A percentile compares a stretch with the other conserved stretches of the same genome.
Evolutionary conservation across 2,888 invertebrate species (phyloP).

Genomic region (Limnephilus lunatus): DNA sequence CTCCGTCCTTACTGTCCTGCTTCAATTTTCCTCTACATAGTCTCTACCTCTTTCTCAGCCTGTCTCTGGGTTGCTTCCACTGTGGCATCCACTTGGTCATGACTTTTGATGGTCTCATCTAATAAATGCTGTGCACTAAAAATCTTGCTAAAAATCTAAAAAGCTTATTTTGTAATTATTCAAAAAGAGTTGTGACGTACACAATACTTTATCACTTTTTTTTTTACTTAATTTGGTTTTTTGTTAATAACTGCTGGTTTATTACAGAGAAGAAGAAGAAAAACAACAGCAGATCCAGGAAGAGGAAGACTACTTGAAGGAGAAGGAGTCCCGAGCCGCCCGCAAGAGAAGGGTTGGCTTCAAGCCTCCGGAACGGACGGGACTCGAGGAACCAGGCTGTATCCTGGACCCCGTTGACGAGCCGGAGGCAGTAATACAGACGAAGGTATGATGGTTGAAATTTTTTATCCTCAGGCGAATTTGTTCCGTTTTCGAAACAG

Average conservation of each 20-base stretch:
- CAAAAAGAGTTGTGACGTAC: background rate
- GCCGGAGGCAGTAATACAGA: conserved; percentile 70
- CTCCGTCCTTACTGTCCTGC: too few species aligned
- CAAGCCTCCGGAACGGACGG: conserved; percentile 80
- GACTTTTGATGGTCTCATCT: background rate
- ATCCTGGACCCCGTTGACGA: conserved; percentile 75
- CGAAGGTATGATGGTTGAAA: conserved; percentile 52
- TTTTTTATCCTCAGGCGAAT: background rate
- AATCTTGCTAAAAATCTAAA: background rate
- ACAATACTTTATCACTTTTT: background rate
- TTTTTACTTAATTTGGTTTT: too few species aligned
- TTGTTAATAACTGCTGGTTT: background rate
- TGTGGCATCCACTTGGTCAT: background rate
- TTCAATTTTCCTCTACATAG: too few species aligned
- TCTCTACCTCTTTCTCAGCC: too few species aligned
- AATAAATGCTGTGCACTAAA: background rate
- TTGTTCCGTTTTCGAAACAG: background rate
- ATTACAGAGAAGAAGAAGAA: conserved; percentile 71
- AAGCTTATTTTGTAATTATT: too few species aligned
- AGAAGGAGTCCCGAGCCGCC: conserved; percentile 72
- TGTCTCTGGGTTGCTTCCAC: too few species aligned
- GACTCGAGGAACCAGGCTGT: conserved; percentile 74
- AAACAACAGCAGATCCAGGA: conserved; percentile 73
- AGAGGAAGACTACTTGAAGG: conserved; percentile 72
- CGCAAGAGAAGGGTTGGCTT: conserved; percentile 79